Evolutionary conservation across 1,140 invertebrate species (phyloP).

Genomic region (Catajapyx aquilonaris): DNA sequence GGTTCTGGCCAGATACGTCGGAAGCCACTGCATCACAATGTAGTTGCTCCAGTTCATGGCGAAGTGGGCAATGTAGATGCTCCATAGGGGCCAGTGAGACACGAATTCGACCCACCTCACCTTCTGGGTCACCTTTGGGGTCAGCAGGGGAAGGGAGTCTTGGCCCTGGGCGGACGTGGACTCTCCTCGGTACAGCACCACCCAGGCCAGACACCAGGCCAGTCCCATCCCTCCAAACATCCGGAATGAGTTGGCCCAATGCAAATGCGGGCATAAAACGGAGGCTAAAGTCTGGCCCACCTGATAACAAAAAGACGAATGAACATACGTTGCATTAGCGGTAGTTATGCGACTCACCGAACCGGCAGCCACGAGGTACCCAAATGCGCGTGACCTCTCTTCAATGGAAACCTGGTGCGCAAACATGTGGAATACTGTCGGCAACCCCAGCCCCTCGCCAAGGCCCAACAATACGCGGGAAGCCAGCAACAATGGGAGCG

Average conservation of each 20-base stretch:
- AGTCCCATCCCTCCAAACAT: constrained; percentile 47
- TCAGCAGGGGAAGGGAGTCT: constrained; percentile 40
- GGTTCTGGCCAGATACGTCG: constrained; percentile 44
- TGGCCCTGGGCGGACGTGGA: constrained; percentile 25
- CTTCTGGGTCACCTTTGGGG: constrained; percentile 37
- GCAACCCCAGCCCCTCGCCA: constrained; percentile 54
- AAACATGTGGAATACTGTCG: constrained; percentile 61
- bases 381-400: constrained; percentile 51
- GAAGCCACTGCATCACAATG: constrained; percentile 67
- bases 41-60: constrained; percentile 70
- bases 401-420: constrained; percentile 49
- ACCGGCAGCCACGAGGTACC: constrained; percentile 48
- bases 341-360: constrained; percentile 32
- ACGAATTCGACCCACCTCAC: constrained; percentile 44
- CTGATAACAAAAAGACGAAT: too few species aligned
- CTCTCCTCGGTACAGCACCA: constrained; percentile 32
- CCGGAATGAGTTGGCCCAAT: constrained; percentile 50
- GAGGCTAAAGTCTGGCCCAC: constrained; percentile 56
- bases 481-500: constrained; percentile 35
- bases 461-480: constrained; percentile 45
- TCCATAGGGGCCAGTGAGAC: constrained; percentile 49
- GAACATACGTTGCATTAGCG: too few species aligned
- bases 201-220: constrained; percentile 45
- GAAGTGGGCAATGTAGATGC: constrained; percentile 58
- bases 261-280: constrained; percentile 38